Evolutionary conservation across 2,888 invertebrate genomes (phyloP).

Genomic region (Apotomis betuletana): DNA sequence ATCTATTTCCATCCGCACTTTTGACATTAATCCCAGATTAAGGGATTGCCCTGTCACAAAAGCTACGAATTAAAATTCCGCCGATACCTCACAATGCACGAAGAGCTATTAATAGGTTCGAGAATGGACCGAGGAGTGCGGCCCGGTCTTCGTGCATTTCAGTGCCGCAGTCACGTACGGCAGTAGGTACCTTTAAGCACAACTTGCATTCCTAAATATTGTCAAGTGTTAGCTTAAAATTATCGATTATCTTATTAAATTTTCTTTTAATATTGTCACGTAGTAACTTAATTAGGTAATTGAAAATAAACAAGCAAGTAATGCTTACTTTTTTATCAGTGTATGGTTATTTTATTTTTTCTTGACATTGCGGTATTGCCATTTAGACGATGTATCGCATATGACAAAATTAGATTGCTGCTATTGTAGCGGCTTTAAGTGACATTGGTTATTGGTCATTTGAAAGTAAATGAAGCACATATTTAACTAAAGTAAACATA

Average conservation of each 20-base stretch:
- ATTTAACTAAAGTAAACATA: no score
- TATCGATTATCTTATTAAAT: constrained; percentile 33
- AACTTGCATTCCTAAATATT: constrained; percentile 36
- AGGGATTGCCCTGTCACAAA: constrained; percentile 4
- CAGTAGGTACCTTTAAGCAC: constrained; percentile 17
- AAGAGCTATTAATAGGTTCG: constrained; percentile 39
- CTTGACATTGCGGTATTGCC: no score
- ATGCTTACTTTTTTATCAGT: no score
- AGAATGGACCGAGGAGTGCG: constrained; percentile 29
- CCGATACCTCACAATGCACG: constrained; percentile 34
- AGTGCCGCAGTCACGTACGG: constrained; percentile 37
- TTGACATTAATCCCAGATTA: constrained; percentile 1
- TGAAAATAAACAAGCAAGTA: no score
- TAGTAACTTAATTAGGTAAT: no score
- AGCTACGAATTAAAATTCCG: constrained; percentile 36
- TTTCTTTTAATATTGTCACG: constrained; percentile 2
- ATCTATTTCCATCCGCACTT: neutral
- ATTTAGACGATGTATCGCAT: no score
- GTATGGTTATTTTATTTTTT: no score
- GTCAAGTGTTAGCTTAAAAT: constrained; percentile 41
- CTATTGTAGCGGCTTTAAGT: no score
- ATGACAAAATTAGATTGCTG: no score
- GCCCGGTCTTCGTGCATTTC: constrained; percentile 30
- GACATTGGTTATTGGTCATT: no score
- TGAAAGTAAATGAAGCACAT: no score